These are phyloP conservation scores for Plecturocebus donacophilus DNA, from an alignment of 2,113 vertebrate genomes.

Conservation along the genomic window DNA sequence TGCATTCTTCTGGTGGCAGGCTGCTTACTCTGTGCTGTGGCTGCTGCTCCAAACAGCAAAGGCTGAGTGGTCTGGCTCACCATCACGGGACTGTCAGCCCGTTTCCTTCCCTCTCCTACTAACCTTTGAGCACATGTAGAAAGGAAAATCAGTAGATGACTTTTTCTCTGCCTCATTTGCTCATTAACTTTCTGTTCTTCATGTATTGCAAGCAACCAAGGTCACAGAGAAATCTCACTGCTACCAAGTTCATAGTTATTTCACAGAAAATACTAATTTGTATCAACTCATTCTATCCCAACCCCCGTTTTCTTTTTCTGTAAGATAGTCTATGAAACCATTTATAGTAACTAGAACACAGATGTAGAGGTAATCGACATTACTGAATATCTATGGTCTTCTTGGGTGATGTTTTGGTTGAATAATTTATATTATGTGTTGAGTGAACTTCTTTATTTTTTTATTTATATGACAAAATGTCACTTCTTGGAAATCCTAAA, in stretches of 20 bases:
- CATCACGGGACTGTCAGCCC: not conserved
- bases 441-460: not conserved
- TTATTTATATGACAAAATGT: not conserved
- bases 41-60: not conserved
- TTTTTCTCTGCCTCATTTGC: not conserved
- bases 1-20: not conserved
- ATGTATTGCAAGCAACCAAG: not conserved
- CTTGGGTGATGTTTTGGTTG: not conserved
- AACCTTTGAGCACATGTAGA: slow-evolving; percentile 15
- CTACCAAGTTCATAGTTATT: not conserved
- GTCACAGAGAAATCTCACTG: not conserved
- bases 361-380: not conserved
- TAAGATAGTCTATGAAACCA: not conserved
- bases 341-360: not conserved
- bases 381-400: not conserved
- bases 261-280: not conserved
- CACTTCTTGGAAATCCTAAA: not conserved
- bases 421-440: not conserved
- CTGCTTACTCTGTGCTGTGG: not conserved
- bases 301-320: too few species aligned
- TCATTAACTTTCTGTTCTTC: slow-evolving; percentile 11
- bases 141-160: not conserved
- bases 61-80: not conserved
- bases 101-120: not conserved
- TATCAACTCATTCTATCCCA: not conserved